Evolutionary conservation across 1,140 invertebrate species (phyloP), one percentile per base, ranked within the genome.

Genomic region (Chironomus striatipennis): DNA sequence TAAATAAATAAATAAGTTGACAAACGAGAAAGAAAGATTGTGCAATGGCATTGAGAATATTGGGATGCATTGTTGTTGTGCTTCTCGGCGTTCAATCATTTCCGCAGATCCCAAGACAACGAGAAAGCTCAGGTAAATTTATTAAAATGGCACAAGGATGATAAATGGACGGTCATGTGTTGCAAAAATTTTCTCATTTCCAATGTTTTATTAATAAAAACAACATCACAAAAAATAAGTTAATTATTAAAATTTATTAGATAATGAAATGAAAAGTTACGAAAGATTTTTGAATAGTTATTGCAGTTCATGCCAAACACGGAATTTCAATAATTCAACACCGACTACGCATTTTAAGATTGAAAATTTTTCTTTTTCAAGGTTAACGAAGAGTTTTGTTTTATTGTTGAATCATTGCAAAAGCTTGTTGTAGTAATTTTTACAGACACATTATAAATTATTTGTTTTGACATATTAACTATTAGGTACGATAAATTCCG

Each of bases 91-190:
- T 57, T 5, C 47, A 57, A 57, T 17, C 65, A 70, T 70, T 70
- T 70, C 65, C 65, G 20, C 65, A 70, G 18, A 0, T 6, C 8
- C 65, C 9, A 18, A 17, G 20, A n/a, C n/a, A 67, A n/a, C n/a
- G 18, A 20, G 65, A 70, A 70, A 70, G 65, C 18, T 17, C 65
- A 70, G 65, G 65, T 70, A 70, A 70, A 57, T 57, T n/a, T 3
- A 12, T 2, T 57, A 57, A n/a, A 70, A 18, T 70, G 18, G n/a
- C 65, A 21, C 7, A 20, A 70, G 18, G 17, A 20, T 70, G 17
- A 20, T 70, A 70, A 70, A 8, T 70, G 65, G 20, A 18, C 5
- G 6, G 18, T 18, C 65, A 12, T 18, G 20, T 12, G 9, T n/a
- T 2, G 47, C 47, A n/a, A 57, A 2, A 57, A 57, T 12, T 12